Evolutionary conservation across 1,140 invertebrate genomes (phyloP), one percentile per base, ranked within the genome.

Genomic region (Pantala flavescens): DNA sequence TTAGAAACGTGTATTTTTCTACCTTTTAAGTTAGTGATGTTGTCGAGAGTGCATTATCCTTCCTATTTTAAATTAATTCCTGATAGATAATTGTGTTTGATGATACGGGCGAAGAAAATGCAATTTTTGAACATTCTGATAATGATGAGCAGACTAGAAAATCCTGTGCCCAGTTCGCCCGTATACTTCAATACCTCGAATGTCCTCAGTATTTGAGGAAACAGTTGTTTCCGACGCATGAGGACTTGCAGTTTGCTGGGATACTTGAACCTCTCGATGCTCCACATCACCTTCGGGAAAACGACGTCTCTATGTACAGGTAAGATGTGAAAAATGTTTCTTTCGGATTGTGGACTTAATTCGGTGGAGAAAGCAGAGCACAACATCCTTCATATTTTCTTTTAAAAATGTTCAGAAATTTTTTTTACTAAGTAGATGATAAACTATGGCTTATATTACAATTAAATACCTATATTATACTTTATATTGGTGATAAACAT

Each of bases 141-240:
- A 82, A 87, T 71, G 83, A 85, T 14, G 87, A 87, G 78, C 83
- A 88, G 72, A 86, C 86, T 43, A 85, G 90, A 36, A 84, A 86
- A 73, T 88, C 88, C 78, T 96, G 91, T 81, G 84, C 94, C 0
- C 93, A 96, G 81, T 83, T 99, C 78, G 93, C 91, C 0, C 87
- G 91, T 73, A 93, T 99, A 78, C 85, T 99, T 72, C 94, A 98
- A 81, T 99, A 97, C 80, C 82, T 98, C 19, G 97, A 99, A 82
- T 99, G 97, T 83, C 97, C 97, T 14, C 97, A 98, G 81, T 99
- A 99, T 84, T 85, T 99, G 43, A 84, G 97, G 24, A 98, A 98
- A 84, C 86, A 89, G 80, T 91, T 98, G 77, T 98, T 99, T 83
- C 95, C 95, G 0, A 82, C 95, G 63, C 94, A 98, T 79, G 88